Evolutionary conservation across 2,888 invertebrate species (phyloP).

Genomic region (Carterocephalus palaemon): DNA sequence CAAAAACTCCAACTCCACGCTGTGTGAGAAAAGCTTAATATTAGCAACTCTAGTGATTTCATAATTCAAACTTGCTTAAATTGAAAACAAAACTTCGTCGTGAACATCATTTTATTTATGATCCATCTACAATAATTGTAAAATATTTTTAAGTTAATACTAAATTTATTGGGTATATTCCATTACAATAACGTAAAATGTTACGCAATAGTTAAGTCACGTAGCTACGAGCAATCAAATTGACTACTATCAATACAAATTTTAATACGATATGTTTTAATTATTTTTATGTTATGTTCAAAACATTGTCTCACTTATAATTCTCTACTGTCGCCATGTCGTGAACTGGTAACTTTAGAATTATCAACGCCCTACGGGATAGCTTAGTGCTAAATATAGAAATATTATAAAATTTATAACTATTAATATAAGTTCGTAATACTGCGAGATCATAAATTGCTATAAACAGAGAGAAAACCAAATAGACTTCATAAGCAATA

Average conservation of each 20-base stretch:
- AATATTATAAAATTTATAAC: no score
- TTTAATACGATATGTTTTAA: conserved; percentile 13
- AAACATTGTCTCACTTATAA: conserved; percentile 8
- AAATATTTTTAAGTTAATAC: conserved; percentile 60
- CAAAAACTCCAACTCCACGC: conserved; percentile 40
- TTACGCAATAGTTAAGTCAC: conserved; percentile 17
- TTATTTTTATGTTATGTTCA: conserved; percentile 15
- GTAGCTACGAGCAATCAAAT: conserved; percentile 6
- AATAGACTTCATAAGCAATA: conserved; percentile 2
- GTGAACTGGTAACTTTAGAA: conserved; percentile 19
- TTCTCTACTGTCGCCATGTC: not conserved
- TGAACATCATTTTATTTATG: conserved; percentile 39
- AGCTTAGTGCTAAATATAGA: conserved; percentile 9
- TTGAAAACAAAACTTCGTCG: conserved; percentile 56
- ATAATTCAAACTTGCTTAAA: conserved; percentile 68
- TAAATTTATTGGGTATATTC: conserved; percentile 77
- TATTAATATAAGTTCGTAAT: conserved; percentile 9
- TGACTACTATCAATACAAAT: conserved; percentile 5
- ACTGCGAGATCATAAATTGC: conserved; percentile 3
- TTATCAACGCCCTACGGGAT: conserved; percentile 16
- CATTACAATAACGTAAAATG: conserved; percentile 36
- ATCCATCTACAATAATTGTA: conserved; percentile 49
- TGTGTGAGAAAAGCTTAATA: conserved; percentile 60
- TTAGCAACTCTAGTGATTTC: conserved; percentile 60
- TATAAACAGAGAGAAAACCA: not conserved